Evolutionary conservation across 2,888 invertebrate genomes (phyloP).

Genomic region (Drosophila niveifrons): DNA sequence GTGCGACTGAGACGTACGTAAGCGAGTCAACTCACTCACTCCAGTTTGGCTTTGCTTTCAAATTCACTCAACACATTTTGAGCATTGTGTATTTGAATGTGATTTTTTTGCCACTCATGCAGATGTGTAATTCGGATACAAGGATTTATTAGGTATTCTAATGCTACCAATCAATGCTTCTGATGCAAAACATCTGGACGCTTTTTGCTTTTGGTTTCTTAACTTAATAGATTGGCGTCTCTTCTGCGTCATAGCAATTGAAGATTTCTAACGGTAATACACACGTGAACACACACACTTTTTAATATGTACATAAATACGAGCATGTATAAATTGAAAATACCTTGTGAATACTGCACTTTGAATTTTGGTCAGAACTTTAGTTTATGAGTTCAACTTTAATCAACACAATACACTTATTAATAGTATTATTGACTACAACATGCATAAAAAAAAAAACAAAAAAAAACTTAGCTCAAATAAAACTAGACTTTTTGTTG

Average conservation of each 20-base stretch:
- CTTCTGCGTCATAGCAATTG: no score
- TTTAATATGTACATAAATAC: conserved; percentile 21
- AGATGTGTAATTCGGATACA: neutral
- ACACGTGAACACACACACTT: conserved; percentile 10
- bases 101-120: no score
- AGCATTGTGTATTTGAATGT: no score
- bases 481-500: neutral
- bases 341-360: neutral
- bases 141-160: neutral
- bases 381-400: neutral
- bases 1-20: no score
- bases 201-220: neutral
- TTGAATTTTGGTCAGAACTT: neutral
- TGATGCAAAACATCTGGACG: neutral
- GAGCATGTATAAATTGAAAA: neutral
- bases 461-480: no score
- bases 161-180: neutral
- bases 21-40: no score
- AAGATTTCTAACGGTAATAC: neutral
- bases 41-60: no score
- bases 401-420: conserved; percentile 1
- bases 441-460: conserved; percentile 17
- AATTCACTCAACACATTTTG: no score
- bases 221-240: neutral
- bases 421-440: conserved; percentile 12